These are phyloP conservation scores for Serilophus lunatus DNA, from an alignment of 2,113 vertebrate genomes.

Conservation along the genomic window DNA sequence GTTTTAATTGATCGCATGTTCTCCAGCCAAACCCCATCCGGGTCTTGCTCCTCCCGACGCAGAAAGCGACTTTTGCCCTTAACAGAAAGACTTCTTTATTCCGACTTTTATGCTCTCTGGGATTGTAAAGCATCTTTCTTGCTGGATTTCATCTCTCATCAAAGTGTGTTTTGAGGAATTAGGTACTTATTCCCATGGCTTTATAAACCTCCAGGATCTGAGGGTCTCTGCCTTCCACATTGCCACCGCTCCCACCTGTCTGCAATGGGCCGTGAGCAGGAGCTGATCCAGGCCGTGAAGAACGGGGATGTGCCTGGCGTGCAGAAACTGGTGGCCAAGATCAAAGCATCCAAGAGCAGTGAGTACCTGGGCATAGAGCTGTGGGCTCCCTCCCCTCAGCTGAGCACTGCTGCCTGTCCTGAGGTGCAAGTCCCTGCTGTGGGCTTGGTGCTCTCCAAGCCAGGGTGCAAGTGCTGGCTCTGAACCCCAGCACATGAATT, in stretches of 20 bases:
- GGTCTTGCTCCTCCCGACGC: neutral
- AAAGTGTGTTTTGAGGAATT: conserved; percentile 8
- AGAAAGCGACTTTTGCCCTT: neutral
- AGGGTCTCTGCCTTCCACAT: neutral
- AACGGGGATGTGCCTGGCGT: conserved; percentile 73
- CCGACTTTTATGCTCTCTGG: conserved; percentile 35
- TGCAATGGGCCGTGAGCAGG: conserved; percentile 78
- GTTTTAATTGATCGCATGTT: conserved; percentile 2
- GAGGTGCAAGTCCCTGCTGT: accelerated
- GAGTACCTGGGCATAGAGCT: conserved; percentile 38
- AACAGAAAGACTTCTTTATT: neutral
- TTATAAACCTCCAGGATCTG: neutral
- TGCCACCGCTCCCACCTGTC: neutral
- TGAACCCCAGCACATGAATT: accelerated
- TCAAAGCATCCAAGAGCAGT: conserved; percentile 80
- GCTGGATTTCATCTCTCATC: neutral
- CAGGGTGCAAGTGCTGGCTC: neutral
- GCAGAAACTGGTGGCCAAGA: conserved; percentile 79
- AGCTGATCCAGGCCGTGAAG: conserved; percentile 79
- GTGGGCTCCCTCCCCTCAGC: neutral
- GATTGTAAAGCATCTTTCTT: neutral
- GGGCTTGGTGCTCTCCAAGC: neutral
- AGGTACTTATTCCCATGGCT: conserved; percentile 19
- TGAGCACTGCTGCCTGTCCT: accelerated
- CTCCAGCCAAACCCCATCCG: neutral